phyloP scores from a whole-genome alignment of 1,140 invertebrate species.

The Aricia agestis region DNA sequence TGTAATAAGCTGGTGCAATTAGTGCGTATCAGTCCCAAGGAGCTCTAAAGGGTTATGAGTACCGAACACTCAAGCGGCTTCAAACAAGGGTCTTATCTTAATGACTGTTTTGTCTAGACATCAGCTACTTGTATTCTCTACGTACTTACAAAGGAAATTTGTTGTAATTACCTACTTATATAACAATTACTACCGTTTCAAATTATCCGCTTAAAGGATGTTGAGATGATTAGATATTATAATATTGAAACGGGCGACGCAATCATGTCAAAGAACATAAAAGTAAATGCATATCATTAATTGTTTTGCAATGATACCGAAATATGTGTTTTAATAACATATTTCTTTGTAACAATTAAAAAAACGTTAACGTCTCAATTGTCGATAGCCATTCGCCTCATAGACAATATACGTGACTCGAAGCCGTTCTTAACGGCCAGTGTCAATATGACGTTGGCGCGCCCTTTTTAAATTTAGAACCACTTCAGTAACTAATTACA shows the following conservation, averaged over 20 bases:
- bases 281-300: no score
- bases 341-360: no score
- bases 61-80: conserved; percentile 40
- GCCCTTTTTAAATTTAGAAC: conserved; percentile 70
- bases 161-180: conserved; percentile 2
- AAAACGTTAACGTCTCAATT: no score
- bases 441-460: conserved; percentile 50
- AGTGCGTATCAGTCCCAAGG: conserved; percentile 42
- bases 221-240: background rate
- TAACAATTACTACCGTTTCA: background rate
- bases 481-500: conserved; percentile 68
- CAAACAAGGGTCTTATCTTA: conserved; percentile 46
- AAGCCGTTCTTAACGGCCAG: conserved; percentile 57
- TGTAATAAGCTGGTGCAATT: conserved; percentile 36
- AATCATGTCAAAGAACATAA: no score
- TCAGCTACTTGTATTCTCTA: conserved; percentile 10
- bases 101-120: conserved; percentile 54
- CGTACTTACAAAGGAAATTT: background rate
- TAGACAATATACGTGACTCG: conserved; percentile 61
- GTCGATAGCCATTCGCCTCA: conserved; percentile 22
- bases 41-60: conserved; percentile 57
- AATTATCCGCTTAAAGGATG: conserved; percentile 9
- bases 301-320: no score
- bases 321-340: no score
- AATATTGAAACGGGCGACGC: no score